Evolutionary conservation across 2,797 vertebrate genomes (phyloP).

Genomic region (Micrastur ruficollis): DNA sequence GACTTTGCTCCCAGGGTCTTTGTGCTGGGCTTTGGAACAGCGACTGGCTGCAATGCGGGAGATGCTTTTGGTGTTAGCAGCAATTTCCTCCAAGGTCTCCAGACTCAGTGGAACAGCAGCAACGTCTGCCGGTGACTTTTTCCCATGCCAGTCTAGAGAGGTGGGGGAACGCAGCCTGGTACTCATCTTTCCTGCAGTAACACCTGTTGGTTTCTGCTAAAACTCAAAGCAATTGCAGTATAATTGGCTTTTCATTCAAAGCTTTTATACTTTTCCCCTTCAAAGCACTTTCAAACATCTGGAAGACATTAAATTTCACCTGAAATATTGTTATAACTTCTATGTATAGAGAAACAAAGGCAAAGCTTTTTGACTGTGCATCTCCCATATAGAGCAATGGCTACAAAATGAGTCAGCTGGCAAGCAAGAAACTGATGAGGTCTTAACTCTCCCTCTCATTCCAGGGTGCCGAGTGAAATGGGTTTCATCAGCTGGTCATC

Average conservation of each 20-base stretch:
- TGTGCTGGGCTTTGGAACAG: slow-evolving; percentile 14
- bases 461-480: not conserved
- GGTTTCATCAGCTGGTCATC: not conserved
- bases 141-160: not conserved
- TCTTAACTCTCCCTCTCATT: not conserved
- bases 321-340: not conserved
- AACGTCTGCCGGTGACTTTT: not conserved
- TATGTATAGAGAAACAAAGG: not conserved
- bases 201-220: not conserved
- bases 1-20: not conserved
- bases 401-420: not conserved
- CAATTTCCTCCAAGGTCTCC: slow-evolving; percentile 63
- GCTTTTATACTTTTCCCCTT: not conserved
- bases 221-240: not conserved
- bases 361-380: not conserved
- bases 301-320: not conserved
- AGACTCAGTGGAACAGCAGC: not conserved
- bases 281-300: not conserved
- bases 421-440: not conserved
- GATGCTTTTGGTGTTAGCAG: slow-evolving; percentile 68
- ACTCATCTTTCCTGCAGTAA: not conserved
- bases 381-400: not conserved
- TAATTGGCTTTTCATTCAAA: not conserved
- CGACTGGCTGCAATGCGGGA: slow-evolving; percentile 60
- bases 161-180: not conserved